Evolutionary conservation across 2,888 invertebrate genomes (phyloP), one percentile per base, ranked within the genome.

Genomic region (Drosophila macrothrix): DNA sequence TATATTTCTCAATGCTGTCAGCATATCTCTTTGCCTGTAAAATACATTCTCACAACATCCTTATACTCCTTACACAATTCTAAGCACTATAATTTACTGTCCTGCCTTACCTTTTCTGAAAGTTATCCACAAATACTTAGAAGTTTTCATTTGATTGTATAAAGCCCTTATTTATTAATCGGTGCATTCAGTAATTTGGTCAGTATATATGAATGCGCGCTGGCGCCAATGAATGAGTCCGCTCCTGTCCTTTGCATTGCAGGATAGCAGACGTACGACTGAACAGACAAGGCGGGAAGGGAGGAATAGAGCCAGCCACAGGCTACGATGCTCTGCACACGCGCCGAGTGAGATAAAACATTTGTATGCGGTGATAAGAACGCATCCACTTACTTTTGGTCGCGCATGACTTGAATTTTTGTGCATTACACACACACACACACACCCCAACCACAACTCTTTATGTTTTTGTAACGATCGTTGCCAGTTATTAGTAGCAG

Each of bases 301-400:
- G 6, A 12, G 54, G 4, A 25, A 25, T 9, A 25, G 43, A 39
- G 58, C 25, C 46, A 67, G 67, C 75, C 65, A 71, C 80, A 84
- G 71, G 74, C 83, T 31, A 64, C 69, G 78, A 65, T 65, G 63
- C 71, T 69, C 73, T 87, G 83, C 84, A 84, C 80, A 88, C 88
- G 84, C 86, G 82, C 73, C 77, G 78, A 74, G 67, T 72, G 77
- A 87, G 86, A 87, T 87, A 88, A 86, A 86, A 87, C 86, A 87
- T 87, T 88, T 86, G 86, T 88, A 83, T 87, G 89, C 82, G 86
- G 84, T 87, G 86, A 87, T 87, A 88, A 84, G 85, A 87, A 83
- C 87, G 87, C 89, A 87, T 87, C 87, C 87, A 89, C 89, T 87
- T 87, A 87, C 87, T 87, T 89, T 87, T 84, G 80, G 82, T 85